Percentiles rank a stretch among this genome's conserved stretches.
Conservation (phyloP, 2,113 vertebrate species). For the human region GRCh38 chr3:32540501-32541000, state of each 20-base stretch:
- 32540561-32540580: too few species aligned
- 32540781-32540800: background rate
- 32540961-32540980: constrained; percentile 12
- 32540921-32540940: background rate
- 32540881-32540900: background rate
- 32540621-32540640: too few species aligned
- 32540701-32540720: background rate
- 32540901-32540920: constrained; percentile 14
- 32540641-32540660: too few species aligned
- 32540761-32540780: background rate
- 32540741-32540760: background rate
- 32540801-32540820: constrained; percentile 31
- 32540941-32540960: background rate
- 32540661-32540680: too few species aligned
- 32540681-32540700: too few species aligned
- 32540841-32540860: constrained; percentile 34
- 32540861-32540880: background rate
- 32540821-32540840: background rate
- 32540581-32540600: too few species aligned
- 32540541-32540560: too few species aligned
- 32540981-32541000: background rate
- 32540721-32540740: background rate
- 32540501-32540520: too few species aligned
- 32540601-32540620: too few species aligned
- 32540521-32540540: too few species aligned